phyloP scores from a whole-genome alignment of 2,113 vertebrate genomes.

The Hypomesus transpacificus region DNA sequence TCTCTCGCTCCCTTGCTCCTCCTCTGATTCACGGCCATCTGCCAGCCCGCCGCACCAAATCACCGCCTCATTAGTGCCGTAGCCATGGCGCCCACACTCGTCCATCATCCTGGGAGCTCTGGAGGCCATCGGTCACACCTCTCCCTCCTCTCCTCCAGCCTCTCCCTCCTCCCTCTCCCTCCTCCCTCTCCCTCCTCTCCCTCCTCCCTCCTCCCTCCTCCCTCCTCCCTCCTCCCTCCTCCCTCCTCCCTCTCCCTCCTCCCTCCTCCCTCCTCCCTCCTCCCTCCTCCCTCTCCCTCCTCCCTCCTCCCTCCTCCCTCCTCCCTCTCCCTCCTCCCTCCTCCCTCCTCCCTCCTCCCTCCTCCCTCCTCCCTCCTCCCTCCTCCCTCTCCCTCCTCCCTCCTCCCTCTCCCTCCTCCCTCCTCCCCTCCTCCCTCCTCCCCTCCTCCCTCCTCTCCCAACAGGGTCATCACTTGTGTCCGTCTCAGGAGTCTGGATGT shows the following conservation, averaged over 20 bases:
- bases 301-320: not conserved
- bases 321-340: not conserved
- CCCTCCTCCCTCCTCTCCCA: not conserved
- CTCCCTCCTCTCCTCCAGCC: not conserved
- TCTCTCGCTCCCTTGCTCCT: not conserved
- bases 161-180: too few relatives aligned
- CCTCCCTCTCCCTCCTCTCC: not conserved
- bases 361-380: not conserved
- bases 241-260: not conserved
- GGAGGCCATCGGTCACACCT: constrained; percentile 28
- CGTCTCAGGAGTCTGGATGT: constrained; percentile 28
- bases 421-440: not conserved
- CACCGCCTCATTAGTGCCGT: constrained; percentile 54
- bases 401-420: not conserved
- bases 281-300: not conserved
- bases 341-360: not conserved
- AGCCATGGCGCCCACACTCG: constrained; percentile 43
- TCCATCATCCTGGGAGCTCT: constrained; percentile 53
- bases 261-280: not conserved
- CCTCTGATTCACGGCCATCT: constrained; percentile 57
- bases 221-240: not conserved
- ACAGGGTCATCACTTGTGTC: constrained; percentile 48
- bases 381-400: not conserved
- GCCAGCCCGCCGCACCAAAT: constrained; percentile 49
- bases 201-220: not conserved